Evolutionary conservation across 2,797 vertebrate genomes (phyloP), one percentile per base, ranked within the genome.

Genomic region (Ptychadena robeensis): DNA sequence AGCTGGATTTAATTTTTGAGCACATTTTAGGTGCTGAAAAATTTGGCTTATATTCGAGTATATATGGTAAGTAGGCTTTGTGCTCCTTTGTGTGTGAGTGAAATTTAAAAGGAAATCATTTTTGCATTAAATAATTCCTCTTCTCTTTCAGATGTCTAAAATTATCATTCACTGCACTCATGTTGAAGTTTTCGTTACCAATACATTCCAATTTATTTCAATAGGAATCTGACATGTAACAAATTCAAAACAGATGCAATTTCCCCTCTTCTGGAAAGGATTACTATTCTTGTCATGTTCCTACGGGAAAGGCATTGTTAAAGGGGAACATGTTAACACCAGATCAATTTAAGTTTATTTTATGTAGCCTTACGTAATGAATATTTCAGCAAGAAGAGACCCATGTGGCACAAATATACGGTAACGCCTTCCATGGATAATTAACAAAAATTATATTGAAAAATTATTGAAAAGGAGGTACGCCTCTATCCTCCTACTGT

Each of bases 331-430:
- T 57, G 37, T 35, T 2, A 69, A 63, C 14, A 38, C 30, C 75
- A 79, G 66, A 25, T 80, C 76, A 74, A 69, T 67, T n/a, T 44
- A 30, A 75, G 76, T 75, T 83, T 84, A 74, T 74, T 73, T 74
- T 74, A 59, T 40, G 8, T 9, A 68, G 34, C 10, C 10, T 70
- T 80, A 63, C 44, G 64, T 69, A 84, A 79, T 30, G 37, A 28
- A 48, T 38, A 25, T 15, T 35, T 84, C 70, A 75, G 69, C 64
- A n/a, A 35, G 61, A 68, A 14, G n/a, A n/a, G 37, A 67, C 7
- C 71, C 48, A 27, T 32, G 22, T 27, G 37, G 22, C 14, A 67
- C 9, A 79, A 9, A 69, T 4, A 48, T 82, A n/a, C n/a, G n/a
- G n/a, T n/a, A 67, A 82, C 40, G 30, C 27, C 31, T 40, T 67